Percentiles rank a stretch among this genome's conserved stretches.
Evolutionary conservation across 2,888 invertebrate species (phyloP).

Genomic region (Mechanitis mazaeus): DNA sequence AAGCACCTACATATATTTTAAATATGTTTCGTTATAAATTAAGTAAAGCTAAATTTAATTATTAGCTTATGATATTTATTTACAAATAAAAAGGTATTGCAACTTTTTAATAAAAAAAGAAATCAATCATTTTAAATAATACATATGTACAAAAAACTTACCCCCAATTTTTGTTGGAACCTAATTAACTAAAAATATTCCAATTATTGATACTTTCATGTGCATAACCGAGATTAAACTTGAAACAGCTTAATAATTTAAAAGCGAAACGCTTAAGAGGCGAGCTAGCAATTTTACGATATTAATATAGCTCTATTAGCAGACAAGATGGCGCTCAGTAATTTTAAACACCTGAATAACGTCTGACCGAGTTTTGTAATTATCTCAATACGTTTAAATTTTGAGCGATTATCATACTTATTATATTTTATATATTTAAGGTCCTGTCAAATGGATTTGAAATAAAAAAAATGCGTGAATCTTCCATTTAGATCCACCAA

Average conservation of each 20-base stretch:
- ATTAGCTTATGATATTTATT: too few relatives aligned
- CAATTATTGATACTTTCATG: conserved; percentile 24
- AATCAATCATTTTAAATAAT: too few relatives aligned
- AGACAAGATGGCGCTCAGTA: conserved; percentile 42
- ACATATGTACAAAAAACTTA: background rate
- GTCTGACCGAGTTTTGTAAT: conserved; percentile 28
- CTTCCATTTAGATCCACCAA: conserved; percentile 33
- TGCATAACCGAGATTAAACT: conserved; percentile 31
- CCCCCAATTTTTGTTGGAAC: background rate
- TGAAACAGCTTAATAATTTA: conserved; percentile 40
- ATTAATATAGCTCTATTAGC: conserved; percentile 52
- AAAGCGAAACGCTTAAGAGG: conserved; percentile 41
- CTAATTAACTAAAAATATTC: conserved; percentile 14
- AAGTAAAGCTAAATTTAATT: too few relatives aligned
- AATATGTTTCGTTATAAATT: too few relatives aligned
- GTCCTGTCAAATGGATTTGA: background rate
- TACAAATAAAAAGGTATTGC: too few relatives aligned
- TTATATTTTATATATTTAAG: background rate
- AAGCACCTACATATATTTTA: too few relatives aligned
- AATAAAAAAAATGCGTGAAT: conserved; percentile 21
- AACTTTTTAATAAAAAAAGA: too few relatives aligned
- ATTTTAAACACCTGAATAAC: conserved; percentile 32
- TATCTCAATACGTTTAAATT: conserved; percentile 14
- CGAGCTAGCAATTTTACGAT: conserved; percentile 46
- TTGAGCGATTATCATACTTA: background rate